These are phyloP conservation scores for Hippopotamus amphibius DNA, from an alignment of 2,113 vertebrate genomes.

Conservation along the genomic window DNA sequence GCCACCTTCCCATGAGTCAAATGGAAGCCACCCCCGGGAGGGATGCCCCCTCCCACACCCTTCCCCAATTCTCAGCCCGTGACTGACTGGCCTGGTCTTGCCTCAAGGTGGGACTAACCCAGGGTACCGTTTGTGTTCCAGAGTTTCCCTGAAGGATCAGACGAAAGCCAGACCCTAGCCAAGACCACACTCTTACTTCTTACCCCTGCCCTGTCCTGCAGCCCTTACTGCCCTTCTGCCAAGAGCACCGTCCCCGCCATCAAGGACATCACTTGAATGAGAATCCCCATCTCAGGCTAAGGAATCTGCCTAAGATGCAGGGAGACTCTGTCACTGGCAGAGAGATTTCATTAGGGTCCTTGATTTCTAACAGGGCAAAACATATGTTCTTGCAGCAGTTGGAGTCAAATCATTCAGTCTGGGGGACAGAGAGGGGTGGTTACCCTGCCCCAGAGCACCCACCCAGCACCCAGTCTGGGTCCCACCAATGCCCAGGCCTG, in stretches of 20 bases:
- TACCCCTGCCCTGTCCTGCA: no score
- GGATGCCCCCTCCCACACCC: neutral
- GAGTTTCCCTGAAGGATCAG: neutral
- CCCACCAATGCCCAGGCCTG: no score
- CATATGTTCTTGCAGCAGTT: neutral
- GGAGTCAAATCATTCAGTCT: neutral
- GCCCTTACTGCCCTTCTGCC: neutral
- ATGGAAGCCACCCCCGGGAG: neutral
- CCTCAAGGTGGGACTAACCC: no score
- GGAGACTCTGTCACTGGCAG: neutral
- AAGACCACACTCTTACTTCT: neutral
- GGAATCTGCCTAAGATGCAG: neutral
- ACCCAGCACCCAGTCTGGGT: no score
- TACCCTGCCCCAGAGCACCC: no score
- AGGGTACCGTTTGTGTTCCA: neutral
- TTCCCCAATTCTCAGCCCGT: neutral
- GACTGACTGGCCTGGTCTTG: neutral
- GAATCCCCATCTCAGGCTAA: no score
- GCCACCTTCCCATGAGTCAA: no score
- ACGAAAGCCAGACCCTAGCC: neutral
- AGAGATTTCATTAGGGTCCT: neutral
- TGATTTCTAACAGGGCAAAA: neutral
- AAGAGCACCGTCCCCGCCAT: neutral
- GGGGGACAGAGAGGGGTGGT: no score
- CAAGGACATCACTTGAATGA: neutral